A percentile compares a stretch with the other conserved stretches of the same genome.
Conservation (phyloP, 2,113 vertebrate species). For the Terrapene triunguis region DNA sequence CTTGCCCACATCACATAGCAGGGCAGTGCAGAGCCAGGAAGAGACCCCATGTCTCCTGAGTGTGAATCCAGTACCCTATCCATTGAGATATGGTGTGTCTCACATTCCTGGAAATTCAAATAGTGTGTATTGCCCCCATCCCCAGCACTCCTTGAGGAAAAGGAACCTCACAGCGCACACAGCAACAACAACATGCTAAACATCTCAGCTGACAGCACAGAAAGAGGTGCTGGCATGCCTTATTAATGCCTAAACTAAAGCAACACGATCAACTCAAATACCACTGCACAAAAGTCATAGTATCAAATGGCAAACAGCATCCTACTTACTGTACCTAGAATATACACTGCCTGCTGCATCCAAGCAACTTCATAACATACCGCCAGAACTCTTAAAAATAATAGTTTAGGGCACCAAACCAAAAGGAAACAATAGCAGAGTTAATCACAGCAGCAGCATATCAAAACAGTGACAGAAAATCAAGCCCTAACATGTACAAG, state of each 20-base stretch:
- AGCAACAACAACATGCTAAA: background rate
- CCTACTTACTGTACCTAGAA: background rate
- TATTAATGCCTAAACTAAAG: background rate
- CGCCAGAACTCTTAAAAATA: background rate
- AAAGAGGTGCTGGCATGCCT: background rate
- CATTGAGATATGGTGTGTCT: background rate
- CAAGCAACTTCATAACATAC: fast-evolving
- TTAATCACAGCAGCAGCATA: background rate
- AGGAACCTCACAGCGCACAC: background rate
- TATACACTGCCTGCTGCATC: background rate
- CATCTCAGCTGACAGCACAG: background rate
- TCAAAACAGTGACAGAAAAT: background rate
- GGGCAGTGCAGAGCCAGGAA: background rate
- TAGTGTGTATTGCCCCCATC: too few species aligned
- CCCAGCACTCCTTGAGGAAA: background rate
- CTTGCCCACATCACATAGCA: background rate
- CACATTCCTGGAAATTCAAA: background rate
- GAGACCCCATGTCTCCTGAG: background rate
- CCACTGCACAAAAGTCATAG: background rate
- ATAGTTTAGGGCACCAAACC: background rate
- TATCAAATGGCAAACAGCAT: background rate
- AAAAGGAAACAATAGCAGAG: slow-evolving; percentile 21
- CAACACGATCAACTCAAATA: background rate
- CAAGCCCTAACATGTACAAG: background rate
- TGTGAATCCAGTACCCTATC: background rate